Base-by-base conservation (phyloP, 2,888 invertebrate genomes). In the Argynnis bischoffii region DNA sequence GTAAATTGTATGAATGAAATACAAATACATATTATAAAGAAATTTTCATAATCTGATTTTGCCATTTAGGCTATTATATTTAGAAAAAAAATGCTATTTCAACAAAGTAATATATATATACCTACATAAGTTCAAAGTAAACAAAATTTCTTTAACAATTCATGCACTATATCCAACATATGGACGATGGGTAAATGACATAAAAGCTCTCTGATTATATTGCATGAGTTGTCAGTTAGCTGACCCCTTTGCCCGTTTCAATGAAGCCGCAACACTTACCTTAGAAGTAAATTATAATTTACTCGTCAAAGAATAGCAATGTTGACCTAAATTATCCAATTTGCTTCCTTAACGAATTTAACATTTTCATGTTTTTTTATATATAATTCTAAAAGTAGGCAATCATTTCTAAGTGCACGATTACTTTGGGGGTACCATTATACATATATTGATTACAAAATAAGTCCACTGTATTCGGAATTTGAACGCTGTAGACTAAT, bases 231-330 rank as follows among this genome's bases (percentile, higher is more conserved):
- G 71, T 64, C 67, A 66, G 57, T 67, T 67, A 64, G 35, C 57
- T 69, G 72, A 71, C 72, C 74, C 69, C 67, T 57, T 26, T 66
- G 71, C 48, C 65, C 67, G 55, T 66, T 69, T 68, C 71, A 67
- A 70, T 71, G 67, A 70, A 72, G 56, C 63, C 59, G 66, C 63
- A 60, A 63, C 53, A 67, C 63, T 59, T 67, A 67, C 63, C 50
- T 69, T 47, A 71, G 64, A 55, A 61, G 47, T 31, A 26, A 65
- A 67, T 63, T 68, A 66, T 67, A 67, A 70, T 68, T 68, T 70
- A 55, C 67, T 54, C 63, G 47, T 67, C 63, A 31, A 70, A 70
- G 67, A 70, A 63, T 54, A 63, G 50, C 51, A 35, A 41, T 60
- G 18, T 63, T 59, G 64, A 65, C 50, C 55, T 57, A 65, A 67